Base-by-base conservation (phyloP, 2,888 invertebrate genomes). In the Amphipyra tragopoginis region DNA sequence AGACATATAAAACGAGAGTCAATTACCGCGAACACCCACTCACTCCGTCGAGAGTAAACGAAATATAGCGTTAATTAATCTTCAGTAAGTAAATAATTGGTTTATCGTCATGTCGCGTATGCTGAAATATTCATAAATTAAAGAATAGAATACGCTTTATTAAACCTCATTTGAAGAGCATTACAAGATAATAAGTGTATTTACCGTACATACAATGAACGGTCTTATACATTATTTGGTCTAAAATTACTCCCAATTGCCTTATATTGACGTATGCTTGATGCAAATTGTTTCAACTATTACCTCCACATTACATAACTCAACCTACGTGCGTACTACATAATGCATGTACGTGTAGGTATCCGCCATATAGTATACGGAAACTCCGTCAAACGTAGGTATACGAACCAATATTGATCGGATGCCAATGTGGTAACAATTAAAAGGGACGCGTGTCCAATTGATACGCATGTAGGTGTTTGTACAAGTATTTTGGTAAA, bases 21-120 rank as follows among this genome's bases (percentile, higher is more conserved):
- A 71, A 72, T 67, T 65, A 68, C 53, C 21, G 21, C 29, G 38
- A 44, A 52, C 58, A 40, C 78, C 62, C 59, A 75, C 75, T 42
- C 59, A 38, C 21, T 43, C 38, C 34, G 58, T 52, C 45, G 50
- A 47, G 48, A 56, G 51, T 33, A 64, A 60, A 71, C 58, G 45
- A 75, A 75, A 59, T 65, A 75, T 49, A 51, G 38, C 13, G 38
- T 54, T 75, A 49, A 75, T 67, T 75, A 71, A 67, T 67, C 40
- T 75, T 60, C 42, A 48, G 34, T 49, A 47, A 61, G 44, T 55
- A 67, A 66, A 55, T 63, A 63, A 72, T 72, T 62, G 45, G 42
- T 57, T 66, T 63, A 51, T 49, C 50, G 56, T 50, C 44, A 54
- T 42, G 55, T 43, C 1, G 14, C 42, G 40, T 15, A 15, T 38